Evolutionary conservation across 2,797 vertebrate genomes (phyloP), one percentile per base, ranked within the genome.

Genomic region (Emys orbicularis): DNA sequence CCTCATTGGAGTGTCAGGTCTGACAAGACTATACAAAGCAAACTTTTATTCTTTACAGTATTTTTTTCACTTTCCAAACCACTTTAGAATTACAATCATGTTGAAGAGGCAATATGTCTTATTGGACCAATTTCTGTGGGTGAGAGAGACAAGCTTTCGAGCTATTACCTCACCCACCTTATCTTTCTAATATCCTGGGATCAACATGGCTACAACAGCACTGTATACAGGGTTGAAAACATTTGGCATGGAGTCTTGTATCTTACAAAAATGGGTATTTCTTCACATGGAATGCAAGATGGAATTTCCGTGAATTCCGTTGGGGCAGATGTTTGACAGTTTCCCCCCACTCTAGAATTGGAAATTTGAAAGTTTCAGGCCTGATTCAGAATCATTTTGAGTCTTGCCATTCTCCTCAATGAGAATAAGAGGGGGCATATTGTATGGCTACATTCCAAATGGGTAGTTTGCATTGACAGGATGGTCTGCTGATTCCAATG

Each of bases 161-260:
- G 57, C 23, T 59, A 59, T 31, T 59, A 11, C 57, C 57, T 59
- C 57, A 31, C 11, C 57, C 27, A 29, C 27, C 57, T 59, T 59
- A 13, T 31, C 57, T 59, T 29, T 59, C 57, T 31, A 59, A 15
- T 31, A 59, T 59, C 57, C 57, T 59, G 57, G 11, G 29, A 59
- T 29, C 27, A 59, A 59, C 57, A 59, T 27, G 5, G 57, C 57
- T 59, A 59, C 57, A 31, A 59, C 12, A 31, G 29, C 29, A 59
- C 29, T 13, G 29, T 27, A 59, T 59, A 29, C 12, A 6, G 25
- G 41, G 61, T 56, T 50, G 50, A 44, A 37, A 72, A 27, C n/a
- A 47, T 79, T 53, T 79, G 47, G 19, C 81, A 61, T 0, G 0
- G 34, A 83, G n/a, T 79, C 0, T 0, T 0, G 0, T 49, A 10